Conservation (phyloP, 2,113 vertebrate genomes). For the Chamaea fasciata region DNA sequence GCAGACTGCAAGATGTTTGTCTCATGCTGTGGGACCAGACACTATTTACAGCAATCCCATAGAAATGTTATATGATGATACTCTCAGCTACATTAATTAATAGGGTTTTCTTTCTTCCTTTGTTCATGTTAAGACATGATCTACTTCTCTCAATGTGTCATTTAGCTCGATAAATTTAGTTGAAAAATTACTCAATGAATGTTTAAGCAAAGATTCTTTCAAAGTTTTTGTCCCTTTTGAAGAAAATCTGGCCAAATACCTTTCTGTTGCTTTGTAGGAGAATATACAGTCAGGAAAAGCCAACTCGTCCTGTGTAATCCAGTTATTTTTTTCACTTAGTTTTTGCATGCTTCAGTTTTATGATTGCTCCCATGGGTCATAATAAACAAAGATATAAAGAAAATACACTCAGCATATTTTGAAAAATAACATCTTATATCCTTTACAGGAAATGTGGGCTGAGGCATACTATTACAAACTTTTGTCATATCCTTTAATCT, state of each 20-base stretch:
- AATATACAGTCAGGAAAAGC: not conserved
- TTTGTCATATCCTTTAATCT: constrained; percentile 5
- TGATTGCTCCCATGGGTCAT: not conserved
- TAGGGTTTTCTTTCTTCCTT: not conserved
- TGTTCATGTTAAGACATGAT: not conserved
- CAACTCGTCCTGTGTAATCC: not conserved
- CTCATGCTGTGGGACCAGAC: not conserved
- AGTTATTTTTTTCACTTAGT: not conserved
- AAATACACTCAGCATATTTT: constrained; percentile 34
- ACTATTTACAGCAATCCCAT: not conserved
- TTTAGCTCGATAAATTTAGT: not conserved
- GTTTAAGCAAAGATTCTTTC: not conserved
- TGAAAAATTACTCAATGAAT: not conserved
- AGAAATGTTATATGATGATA: not conserved
- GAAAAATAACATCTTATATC: constrained; percentile 37
- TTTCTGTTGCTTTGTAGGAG: not conserved
- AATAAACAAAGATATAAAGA: constrained; percentile 10
- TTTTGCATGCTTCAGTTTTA: not conserved
- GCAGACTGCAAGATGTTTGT: not conserved
- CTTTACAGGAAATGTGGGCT: constrained; percentile 1
- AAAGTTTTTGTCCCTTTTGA: not conserved
- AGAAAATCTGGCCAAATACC: not conserved
- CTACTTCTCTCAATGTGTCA: not conserved
- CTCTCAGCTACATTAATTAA: not conserved
- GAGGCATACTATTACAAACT: not conserved